Conservation (phyloP, 2,113 vertebrate species). For the Noturus placidus region DNA sequence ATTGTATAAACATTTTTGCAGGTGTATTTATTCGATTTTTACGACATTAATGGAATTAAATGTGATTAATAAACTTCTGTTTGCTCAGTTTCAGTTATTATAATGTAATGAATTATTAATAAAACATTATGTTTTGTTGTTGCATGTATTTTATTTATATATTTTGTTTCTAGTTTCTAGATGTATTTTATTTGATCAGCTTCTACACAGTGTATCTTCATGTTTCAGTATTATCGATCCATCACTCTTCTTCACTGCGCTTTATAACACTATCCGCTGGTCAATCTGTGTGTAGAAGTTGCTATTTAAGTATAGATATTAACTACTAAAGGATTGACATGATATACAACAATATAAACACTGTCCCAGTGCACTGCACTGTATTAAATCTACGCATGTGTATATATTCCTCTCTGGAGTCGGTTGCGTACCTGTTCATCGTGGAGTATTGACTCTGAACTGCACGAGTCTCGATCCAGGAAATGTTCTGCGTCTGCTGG, state of each 20-base stretch:
- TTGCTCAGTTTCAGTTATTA: background rate
- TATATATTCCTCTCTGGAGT: background rate
- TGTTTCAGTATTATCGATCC: background rate
- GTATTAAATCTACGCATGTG: background rate
- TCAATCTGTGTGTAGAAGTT: no score
- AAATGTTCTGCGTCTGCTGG: background rate
- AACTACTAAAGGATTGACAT: background rate
- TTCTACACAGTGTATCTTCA: no score
- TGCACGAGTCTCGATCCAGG: background rate
- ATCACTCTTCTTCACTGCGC: background rate
- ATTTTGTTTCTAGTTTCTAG: no score
- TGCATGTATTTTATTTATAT: background rate
- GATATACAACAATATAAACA: background rate
- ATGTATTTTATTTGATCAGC: no score
- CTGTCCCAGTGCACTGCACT: background rate
- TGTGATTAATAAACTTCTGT: background rate
- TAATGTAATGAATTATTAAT: background rate
- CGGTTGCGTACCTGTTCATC: conserved; percentile 26
- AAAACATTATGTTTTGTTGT: background rate
- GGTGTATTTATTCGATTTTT: background rate
- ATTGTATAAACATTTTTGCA: no score
- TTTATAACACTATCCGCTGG: no score
- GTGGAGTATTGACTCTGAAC: background rate
- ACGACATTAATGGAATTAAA: background rate
- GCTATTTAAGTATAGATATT: background rate